These are phyloP conservation scores for Ariolimax columbianus DNA, from an alignment of 2,888 invertebrate genomes.

Conservation along the genomic window DNA sequence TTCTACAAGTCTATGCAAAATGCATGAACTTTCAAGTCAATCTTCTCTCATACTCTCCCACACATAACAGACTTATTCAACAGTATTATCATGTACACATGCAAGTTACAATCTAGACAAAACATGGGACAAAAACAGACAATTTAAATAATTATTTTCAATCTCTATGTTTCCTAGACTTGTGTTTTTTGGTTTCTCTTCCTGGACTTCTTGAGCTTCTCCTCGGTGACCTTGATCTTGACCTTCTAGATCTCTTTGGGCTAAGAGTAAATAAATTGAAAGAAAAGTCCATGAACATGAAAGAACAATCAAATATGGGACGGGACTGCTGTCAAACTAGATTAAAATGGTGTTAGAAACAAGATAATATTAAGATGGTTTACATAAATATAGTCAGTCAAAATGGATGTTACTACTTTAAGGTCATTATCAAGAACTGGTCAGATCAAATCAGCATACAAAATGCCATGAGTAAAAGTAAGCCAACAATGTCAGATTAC, in stretches of 20 bases:
- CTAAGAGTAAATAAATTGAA: conserved; percentile 43
- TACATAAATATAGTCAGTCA: too few species aligned
- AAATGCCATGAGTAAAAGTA: too few species aligned
- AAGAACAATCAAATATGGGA: too few species aligned
- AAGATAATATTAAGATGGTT: too few species aligned
- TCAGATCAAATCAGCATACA: too few species aligned
- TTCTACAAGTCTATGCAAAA: not conserved
- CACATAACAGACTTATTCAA: not conserved
- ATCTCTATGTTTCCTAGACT: conserved; percentile 63
- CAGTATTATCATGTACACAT: not conserved
- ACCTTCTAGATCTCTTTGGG: conserved; percentile 62
- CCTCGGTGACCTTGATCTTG: conserved; percentile 60
- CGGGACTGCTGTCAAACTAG: too few species aligned
- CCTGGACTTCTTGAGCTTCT: conserved; percentile 65
- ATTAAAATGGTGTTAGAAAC: too few species aligned
- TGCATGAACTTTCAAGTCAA: too few species aligned
- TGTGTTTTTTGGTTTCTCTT: conserved; percentile 69
- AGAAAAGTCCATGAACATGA: not conserved
- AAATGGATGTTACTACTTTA: too few species aligned
- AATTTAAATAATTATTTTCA: conserved; percentile 38
- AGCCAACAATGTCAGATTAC: too few species aligned
- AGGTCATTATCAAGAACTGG: too few species aligned
- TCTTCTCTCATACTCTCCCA: not conserved
- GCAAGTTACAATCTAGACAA: not conserved
- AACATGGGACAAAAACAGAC: not conserved